Base-by-base conservation (phyloP, 2,888 invertebrate species). In the Graphium colonna region DNA sequence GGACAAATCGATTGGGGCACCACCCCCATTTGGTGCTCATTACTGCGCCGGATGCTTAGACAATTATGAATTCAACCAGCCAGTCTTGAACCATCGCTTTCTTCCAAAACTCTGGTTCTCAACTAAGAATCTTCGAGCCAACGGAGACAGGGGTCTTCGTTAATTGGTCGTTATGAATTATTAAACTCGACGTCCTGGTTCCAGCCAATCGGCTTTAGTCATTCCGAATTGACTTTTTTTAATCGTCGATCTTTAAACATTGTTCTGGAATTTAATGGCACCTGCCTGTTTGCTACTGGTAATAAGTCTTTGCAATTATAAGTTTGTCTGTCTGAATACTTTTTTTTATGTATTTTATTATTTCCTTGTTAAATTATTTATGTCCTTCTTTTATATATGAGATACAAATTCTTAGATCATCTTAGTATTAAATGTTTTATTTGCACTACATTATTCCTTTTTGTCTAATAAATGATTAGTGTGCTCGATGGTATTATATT, bases 1-100 rank as follows among this genome's bases (percentile, higher is more conserved):
- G 64, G 63, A 72, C 83, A 81, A 88, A 88, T 88, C 85, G 81
- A 87, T 88, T 87, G 82, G 52, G 71, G 64, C 68, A 61, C 73
- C 77, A 83, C 82, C 81, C 83, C 75, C 87, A 87, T 83, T 86
- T 86, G 87, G 85, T 83, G 74, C 77, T 85, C 82, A 87, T 87
- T 87, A 71, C 62, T 47, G 56, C 67, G 66, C 82, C 84, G 86
- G 86, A 87, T 83, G 85, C 83, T 65, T 71, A 67, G 64, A 72
- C 71, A 78, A 82, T 83, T 82, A 82, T 76, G 69, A 74, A 77
- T 76, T 79, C 79, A 73, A 75, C 85, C 85, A 82, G 69, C 63
- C 64, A 70, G 74, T 70, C 64, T 51, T 64, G 82, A 77, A 44
- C 77, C 58, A 69, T 67, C 67, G 65, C 70, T 75, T 73, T 72